A percentile compares a stretch with the other conserved stretches of the same genome.
Conservation (phyloP, 2,797 vertebrate species). For the Myotis planiceps region DNA sequence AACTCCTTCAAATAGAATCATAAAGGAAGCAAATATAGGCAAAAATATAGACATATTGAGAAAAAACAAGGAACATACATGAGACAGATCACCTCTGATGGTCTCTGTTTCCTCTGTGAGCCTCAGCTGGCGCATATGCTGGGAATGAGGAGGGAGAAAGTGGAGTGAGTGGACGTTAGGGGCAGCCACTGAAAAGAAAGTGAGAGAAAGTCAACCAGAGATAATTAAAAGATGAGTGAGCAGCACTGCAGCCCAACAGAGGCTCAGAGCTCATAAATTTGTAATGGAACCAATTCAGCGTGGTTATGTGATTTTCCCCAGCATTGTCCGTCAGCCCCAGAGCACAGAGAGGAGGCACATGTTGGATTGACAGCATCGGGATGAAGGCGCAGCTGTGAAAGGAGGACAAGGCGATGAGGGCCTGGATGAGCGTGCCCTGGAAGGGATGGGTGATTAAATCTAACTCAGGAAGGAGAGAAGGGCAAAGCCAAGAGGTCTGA, state of each 20-base stretch:
- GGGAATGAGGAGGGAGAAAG: accelerated
- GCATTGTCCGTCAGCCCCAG: neutral
- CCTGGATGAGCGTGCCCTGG: neutral
- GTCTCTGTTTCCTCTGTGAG: neutral
- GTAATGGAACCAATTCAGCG: constrained; percentile 7
- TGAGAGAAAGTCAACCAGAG: neutral
- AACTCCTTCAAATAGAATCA: neutral
- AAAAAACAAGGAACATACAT: neutral
- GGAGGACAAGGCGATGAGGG: neutral
- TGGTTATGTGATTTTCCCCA: constrained; percentile 3
- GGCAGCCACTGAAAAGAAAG: neutral
- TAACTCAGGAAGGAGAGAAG: neutral
- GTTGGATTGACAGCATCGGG: neutral
- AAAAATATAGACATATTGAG: neutral
- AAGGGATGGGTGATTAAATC: neutral
- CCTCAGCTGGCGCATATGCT: neutral
- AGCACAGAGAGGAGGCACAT: neutral
- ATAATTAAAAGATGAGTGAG: neutral
- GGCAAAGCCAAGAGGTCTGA: neutral
- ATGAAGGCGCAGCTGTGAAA: neutral
- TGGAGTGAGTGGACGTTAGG: neutral
- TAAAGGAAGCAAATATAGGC: neutral
- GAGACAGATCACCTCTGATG: neutral
- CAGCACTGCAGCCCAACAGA: neutral
- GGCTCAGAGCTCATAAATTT: constrained; percentile 29